Evolutionary conservation across 2,888 invertebrate genomes (phyloP).

Genomic region (Arrhopalites spinosus): DNA sequence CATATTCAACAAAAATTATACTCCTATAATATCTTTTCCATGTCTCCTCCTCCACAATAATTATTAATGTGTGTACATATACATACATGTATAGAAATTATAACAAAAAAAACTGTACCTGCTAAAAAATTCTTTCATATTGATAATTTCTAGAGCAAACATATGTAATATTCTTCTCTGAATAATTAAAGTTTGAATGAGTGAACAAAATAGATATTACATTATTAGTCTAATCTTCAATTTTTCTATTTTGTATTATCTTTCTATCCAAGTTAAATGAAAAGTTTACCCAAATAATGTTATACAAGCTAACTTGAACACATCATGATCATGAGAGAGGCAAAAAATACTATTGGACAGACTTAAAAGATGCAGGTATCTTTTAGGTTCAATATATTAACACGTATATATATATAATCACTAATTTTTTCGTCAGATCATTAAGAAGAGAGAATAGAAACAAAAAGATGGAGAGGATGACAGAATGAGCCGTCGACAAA

Average conservation of each 20-base stretch:
- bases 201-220: neutral
- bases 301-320: neutral
- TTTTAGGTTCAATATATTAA: neutral
- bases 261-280: too few relatives aligned
- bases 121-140: conserved; percentile 6
- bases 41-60: neutral
- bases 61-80: neutral
- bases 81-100: neutral
- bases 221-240: conserved; percentile 10
- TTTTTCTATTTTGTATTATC: too few relatives aligned
- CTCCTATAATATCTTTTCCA: neutral
- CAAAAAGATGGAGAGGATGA: conserved; percentile 26
- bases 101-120: neutral
- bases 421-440: conserved; percentile 19
- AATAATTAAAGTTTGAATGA: neutral
- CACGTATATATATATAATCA: neutral
- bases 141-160: conserved; percentile 25
- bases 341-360: neutral
- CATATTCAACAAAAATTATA: neutral
- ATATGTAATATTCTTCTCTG: neutral
- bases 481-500: conserved; percentile 28
- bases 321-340: neutral
- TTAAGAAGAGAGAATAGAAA: conserved; percentile 17
- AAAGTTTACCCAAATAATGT: neutral
- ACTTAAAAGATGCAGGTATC: neutral